A percentile compares a stretch with the other conserved stretches of the same genome.
Conservation (phyloP, 2,888 invertebrate genomes). For the Hymenopus coronatus region DNA sequence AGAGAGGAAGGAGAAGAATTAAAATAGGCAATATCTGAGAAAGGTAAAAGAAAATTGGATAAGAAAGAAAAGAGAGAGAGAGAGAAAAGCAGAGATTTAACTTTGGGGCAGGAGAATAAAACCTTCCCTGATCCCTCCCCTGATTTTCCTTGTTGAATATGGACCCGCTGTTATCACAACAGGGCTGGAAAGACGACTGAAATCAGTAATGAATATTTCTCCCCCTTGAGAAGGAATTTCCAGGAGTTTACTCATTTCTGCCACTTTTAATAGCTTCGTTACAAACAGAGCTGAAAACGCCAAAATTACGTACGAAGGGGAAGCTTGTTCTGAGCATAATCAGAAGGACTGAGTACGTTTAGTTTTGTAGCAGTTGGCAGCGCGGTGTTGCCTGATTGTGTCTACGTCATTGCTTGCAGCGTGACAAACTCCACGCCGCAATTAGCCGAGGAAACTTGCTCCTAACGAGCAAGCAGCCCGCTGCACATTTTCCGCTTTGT, state of each 20-base stretch:
- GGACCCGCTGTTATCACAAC: not conserved
- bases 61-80: no score
- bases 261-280: not conserved
- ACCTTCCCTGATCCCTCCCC: no score
- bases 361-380: not conserved
- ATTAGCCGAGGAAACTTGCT: not conserved
- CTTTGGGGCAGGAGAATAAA: no score
- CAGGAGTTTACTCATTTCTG: not conserved
- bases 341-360: not conserved
- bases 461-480: not conserved
- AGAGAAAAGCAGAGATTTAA: no score
- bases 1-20: no score
- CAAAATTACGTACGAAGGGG: not conserved
- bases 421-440: not conserved
- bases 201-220: not conserved
- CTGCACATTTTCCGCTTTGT: not conserved
- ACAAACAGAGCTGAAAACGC: not conserved
- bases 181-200: not conserved
- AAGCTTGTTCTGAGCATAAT: not conserved
- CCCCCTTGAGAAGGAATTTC: not conserved
- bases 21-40: no score
- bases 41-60: no score
- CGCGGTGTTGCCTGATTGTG: not conserved
- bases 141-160: no score
- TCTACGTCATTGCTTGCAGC: no score